Percentiles rank a stretch among this genome's conserved stretches.
Evolutionary conservation across 1,140 invertebrate species (phyloP).

Genomic region (Procambarus virginalis): DNA sequence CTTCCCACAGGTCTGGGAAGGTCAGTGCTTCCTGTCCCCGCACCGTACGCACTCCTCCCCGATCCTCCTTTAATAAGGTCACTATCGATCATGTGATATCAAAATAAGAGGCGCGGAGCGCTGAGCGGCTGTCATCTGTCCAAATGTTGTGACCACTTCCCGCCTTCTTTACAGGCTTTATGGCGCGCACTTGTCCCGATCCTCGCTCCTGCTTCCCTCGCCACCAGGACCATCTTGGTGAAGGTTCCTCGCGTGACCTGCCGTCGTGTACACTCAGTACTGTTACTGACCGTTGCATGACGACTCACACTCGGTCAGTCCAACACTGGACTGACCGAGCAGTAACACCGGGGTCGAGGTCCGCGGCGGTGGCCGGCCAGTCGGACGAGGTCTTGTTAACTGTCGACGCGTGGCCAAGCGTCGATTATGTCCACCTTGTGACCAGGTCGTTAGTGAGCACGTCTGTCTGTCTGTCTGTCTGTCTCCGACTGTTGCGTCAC

Average conservation of each 20-base stretch:
- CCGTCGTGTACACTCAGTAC: too few relatives aligned
- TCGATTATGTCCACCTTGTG: background rate
- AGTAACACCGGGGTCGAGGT: too few relatives aligned
- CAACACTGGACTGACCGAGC: too few relatives aligned
- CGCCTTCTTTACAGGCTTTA: background rate
- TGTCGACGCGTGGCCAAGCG: slow-evolving; percentile 6
- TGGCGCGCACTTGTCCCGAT: background rate
- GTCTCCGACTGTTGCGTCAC: too few relatives aligned
- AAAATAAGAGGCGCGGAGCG: background rate
- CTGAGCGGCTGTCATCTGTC: slow-evolving; percentile 24
- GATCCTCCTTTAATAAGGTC: slow-evolving; percentile 9
- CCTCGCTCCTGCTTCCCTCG: background rate
- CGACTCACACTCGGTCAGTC: too few relatives aligned
- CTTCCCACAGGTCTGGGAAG: too few relatives aligned
- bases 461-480: too few relatives aligned
- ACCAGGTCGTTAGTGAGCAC: too few relatives aligned
- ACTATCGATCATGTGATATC: slow-evolving; percentile 22
- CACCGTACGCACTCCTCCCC: background rate
- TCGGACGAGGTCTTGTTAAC: background rate
- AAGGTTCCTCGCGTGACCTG: too few relatives aligned
- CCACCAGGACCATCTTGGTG: too few relatives aligned
- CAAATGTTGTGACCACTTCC: slow-evolving; percentile 21
- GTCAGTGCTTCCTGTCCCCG: background rate
- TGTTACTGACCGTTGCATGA: too few relatives aligned
- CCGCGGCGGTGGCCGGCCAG: too few relatives aligned